Percentiles rank a stretch among this genome's conserved stretches.
Evolutionary conservation across 2,888 invertebrate species (phyloP).

Genomic region (Scaptomyza cyrtandrae): DNA sequence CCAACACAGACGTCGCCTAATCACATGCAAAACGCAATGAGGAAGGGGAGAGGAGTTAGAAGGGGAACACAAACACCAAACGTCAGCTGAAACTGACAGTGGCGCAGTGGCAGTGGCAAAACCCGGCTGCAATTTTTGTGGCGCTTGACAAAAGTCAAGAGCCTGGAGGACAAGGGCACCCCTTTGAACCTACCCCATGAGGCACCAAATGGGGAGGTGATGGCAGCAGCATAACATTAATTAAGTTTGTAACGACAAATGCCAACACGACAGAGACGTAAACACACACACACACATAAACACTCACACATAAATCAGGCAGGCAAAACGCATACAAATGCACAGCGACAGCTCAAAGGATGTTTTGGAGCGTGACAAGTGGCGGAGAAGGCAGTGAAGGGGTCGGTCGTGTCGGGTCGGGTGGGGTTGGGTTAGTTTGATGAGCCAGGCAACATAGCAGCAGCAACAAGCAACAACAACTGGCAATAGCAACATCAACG

Average conservation of each 20-base stretch:
- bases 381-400: not conserved
- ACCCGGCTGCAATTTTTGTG: slow-evolving; percentile 69
- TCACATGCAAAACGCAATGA: slow-evolving; percentile 55
- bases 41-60: not conserved
- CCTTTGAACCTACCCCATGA: not conserved
- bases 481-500: slow-evolving; percentile 18
- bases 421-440: slow-evolving; percentile 36
- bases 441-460: slow-evolving; percentile 49
- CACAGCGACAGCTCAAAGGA: slow-evolving; percentile 65
- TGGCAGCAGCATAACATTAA: slow-evolving; percentile 74
- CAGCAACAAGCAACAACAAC: slow-evolving; percentile 12
- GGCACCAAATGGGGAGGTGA: slow-evolving; percentile 34
- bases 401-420: not conserved
- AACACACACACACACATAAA: slow-evolving; percentile 40
- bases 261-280: slow-evolving; percentile 71
- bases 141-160: slow-evolving; percentile 77
- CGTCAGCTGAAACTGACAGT: slow-evolving; percentile 81
- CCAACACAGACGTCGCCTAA: slow-evolving; percentile 48
- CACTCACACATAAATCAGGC: slow-evolving; percentile 60
- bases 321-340: slow-evolving; percentile 62
- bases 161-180: slow-evolving; percentile 61
- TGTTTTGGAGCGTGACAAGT: slow-evolving; percentile 64
- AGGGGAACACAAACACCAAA: slow-evolving; percentile 62
- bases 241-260: slow-evolving; percentile 75
- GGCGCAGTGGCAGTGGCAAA: slow-evolving; percentile 47